Conservation (phyloP, 2,888 invertebrate species). For the Caenorhabditis angaria region DNA sequence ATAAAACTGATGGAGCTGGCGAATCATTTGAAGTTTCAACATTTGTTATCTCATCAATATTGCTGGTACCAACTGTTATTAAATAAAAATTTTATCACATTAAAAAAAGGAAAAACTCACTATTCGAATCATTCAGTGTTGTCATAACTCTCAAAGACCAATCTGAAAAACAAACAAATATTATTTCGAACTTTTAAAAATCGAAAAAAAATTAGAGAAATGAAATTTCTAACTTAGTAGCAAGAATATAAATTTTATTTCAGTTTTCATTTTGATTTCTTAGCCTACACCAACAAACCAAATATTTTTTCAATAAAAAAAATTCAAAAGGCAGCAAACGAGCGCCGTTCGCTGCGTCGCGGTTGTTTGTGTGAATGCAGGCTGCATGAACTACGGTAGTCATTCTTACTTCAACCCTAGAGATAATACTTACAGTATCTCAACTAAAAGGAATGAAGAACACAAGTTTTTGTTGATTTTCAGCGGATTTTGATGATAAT, state of each 20-base stretch:
- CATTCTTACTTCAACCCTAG: too few species aligned
- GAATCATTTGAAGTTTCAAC: not conserved
- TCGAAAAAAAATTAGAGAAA: not conserved
- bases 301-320: not conserved
- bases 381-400: constrained; percentile 18
- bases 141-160: not conserved
- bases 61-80: not conserved
- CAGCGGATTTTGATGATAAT: too few species aligned
- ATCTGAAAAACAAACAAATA: not conserved
- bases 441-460: too few species aligned
- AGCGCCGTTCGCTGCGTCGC: constrained; percentile 22
- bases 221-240: not conserved
- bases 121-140: constrained; percentile 1
- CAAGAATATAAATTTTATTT: not conserved
- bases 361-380: constrained; percentile 38
- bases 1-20: not conserved
- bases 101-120: not conserved
- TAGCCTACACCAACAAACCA: not conserved
- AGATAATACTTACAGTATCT: too few species aligned
- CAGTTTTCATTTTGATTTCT: not conserved
- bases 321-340: constrained; percentile 15
- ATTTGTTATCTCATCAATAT: not conserved
- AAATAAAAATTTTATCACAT: not conserved
- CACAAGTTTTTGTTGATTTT: too few species aligned
- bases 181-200: not conserved